Evolutionary conservation across 1,140 invertebrate species (phyloP).

Genomic region (Diploscapter pachys): DNA sequence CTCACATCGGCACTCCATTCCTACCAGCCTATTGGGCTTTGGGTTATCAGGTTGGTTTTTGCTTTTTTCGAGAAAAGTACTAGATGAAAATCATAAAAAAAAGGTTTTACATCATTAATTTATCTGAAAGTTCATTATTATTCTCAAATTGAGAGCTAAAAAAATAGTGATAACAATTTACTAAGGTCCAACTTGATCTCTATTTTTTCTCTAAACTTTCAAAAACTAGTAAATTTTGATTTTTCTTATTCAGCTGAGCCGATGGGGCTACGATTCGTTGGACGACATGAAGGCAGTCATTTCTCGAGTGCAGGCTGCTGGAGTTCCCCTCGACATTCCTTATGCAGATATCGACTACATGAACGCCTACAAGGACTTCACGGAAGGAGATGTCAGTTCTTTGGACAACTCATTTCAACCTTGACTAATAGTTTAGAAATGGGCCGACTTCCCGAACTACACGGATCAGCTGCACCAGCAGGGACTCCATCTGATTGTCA

Average conservation of each 20-base stretch:
- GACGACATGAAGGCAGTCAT: constrained; percentile 66
- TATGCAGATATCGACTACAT: constrained; percentile 75
- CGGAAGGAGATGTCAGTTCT: constrained; percentile 58
- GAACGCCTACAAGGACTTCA: constrained; percentile 79
- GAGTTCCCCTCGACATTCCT: constrained; percentile 59
- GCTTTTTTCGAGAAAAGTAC: too few relatives aligned
- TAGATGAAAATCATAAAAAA: too few relatives aligned
- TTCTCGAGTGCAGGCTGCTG: constrained; percentile 54
- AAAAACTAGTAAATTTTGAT: too few relatives aligned
- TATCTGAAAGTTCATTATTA: too few relatives aligned
- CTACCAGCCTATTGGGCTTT: constrained; percentile 63
- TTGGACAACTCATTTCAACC: not conserved
- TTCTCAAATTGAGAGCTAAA: too few relatives aligned
- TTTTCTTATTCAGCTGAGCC: constrained; percentile 60
- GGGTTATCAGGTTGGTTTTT: constrained; percentile 52
- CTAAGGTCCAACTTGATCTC: too few relatives aligned
- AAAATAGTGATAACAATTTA: too few relatives aligned
- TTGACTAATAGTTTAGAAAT: constrained; percentile 62
- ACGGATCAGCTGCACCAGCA: constrained; percentile 29
- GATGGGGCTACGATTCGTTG: constrained; percentile 71
- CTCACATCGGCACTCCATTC: constrained; percentile 54
- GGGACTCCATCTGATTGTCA: constrained; percentile 36
- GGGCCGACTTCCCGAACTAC: constrained; percentile 32
- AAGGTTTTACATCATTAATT: too few relatives aligned
- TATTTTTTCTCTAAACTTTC: not conserved